Evolutionary conservation across 2,888 invertebrate species (phyloP), one percentile per base, ranked within the genome.

Genomic region (Megamerina dolium): DNA sequence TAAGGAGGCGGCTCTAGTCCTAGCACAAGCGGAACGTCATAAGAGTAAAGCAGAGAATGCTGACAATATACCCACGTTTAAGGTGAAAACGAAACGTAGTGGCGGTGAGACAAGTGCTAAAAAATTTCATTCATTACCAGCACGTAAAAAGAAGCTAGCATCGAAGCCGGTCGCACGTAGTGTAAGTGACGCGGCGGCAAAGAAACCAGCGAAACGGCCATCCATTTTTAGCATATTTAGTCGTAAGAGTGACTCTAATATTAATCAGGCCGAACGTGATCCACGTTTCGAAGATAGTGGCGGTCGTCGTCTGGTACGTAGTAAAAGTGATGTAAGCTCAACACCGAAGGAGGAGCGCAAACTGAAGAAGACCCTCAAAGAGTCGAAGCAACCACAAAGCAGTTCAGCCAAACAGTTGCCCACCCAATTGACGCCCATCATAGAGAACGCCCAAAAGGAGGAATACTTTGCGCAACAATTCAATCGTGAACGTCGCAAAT

Each of bases 381-480:
- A 57, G 4, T 8, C 45, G 5, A 56, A 58, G 31, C 35, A 5
- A 30, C 6, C 29, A 4, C 75, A 34, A 73, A 80, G 65, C 72
- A 79, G 37, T 10, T 35, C 51, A 0, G 43, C 53, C 57, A 41
- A 61, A 17, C 77, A 59, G 30, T 79, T 77, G 52, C 83, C 83
- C 60, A 75, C 80, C 44, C 87, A 85, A 59, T 64, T 88, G 16
- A 85, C 86, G 8, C 87, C 87, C 1, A 87, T 88, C 38, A 86
- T 87, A 51, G 87, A 87, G 70, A 81, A 81, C 49, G 78, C 82
- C 10, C 84, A 81, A 13, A 75, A 81, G 51, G 83, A 83, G 55
- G 83, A 84, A 60, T 83, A 81, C 58, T 65, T 64, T 14, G 76
- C 54, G 14, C 57, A 61, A 36, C 55, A 59, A 10, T 58, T 54